phyloP scores from a whole-genome alignment of 2,888 invertebrate genomes.

The Tillus elongatus region DNA sequence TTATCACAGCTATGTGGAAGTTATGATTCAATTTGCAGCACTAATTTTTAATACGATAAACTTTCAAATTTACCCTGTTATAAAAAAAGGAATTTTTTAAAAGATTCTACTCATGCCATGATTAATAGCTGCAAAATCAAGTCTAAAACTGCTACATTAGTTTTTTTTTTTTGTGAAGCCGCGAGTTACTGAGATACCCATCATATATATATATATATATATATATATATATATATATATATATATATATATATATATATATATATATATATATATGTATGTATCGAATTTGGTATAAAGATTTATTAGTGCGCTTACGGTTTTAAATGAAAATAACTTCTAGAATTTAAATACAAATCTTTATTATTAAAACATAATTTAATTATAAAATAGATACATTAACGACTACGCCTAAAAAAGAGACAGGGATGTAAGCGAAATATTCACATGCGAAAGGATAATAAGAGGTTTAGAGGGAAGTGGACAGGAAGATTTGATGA shows the following conservation, averaged over 20 bases:
- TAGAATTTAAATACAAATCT: constrained; percentile 25
- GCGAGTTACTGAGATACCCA: neutral
- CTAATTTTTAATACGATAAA: too few species aligned
- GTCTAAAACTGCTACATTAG: neutral
- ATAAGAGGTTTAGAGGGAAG: too few species aligned
- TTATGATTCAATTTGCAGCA: too few species aligned
- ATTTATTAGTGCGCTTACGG: too few species aligned
- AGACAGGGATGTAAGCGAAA: too few species aligned
- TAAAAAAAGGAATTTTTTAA: too few species aligned
- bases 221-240: constrained; percentile 5
- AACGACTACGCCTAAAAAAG: neutral
- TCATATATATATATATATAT: neutral
- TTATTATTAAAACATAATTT: constrained; percentile 36
- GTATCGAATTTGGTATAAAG: too few species aligned
- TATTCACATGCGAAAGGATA: constrained; percentile 30
- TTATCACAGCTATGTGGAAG: too few species aligned
- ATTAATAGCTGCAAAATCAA: too few species aligned
- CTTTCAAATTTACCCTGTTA: too few species aligned
- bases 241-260: constrained; percentile 5
- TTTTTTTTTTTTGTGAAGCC: neutral
- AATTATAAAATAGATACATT: constrained; percentile 15
- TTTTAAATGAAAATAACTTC: too few species aligned
- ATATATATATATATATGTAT: constrained; percentile 5
- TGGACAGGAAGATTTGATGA: constrained; percentile 4
- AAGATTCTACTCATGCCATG: too few species aligned